Evolutionary conservation across 2,888 invertebrate genomes (phyloP), one percentile per base, ranked within the genome.

Genomic region (Parnassius orleans): DNA sequence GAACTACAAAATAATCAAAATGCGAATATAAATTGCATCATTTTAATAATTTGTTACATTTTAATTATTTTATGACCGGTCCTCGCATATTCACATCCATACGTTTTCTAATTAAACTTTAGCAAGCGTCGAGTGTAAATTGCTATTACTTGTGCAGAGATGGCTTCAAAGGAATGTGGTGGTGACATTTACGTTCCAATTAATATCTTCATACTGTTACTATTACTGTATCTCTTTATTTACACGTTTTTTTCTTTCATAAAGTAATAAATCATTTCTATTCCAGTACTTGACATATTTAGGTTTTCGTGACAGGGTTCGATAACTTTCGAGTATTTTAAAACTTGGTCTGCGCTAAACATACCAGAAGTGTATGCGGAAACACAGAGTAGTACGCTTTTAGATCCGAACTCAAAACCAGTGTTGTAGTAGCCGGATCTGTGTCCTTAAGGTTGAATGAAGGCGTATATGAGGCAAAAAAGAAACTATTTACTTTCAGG

Each of bases 101-200:
- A 44, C 53, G 53, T 62, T 57, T 62, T 62, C 57, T 62, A 62
- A 62, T 62, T 62, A 62, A 62, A 62, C 55, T 62, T 57, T 57
- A 57, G 53, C 48, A 57, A 57, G 57, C 15, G 57, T 24, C 42
- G 47, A 57, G 61, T 57, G 53, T 53, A 57, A 57, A 57, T 57
- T 62, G 61, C 57, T 62, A 62, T 57, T 57, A 62, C 57, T 57
- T 62, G 57, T 62, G 53, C 61, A 57, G 53, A 53, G 9, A 48
- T 51, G 43, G 43, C 47, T 24, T 62, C 61, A 62, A 62, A 62
- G 61, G 61, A 57, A 57, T 57, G 57, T 48, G 61, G 57, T 19
- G 53, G 48, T 48, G 48, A 57, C 61, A 53, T 62, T 62, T 53
- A 62, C 61, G 61, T 62, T 62, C 47, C 57, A 57, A 62, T 57